Evolutionary conservation across 2,113 vertebrate species (phyloP).

Genomic region (Mionectes macconnelli): DNA sequence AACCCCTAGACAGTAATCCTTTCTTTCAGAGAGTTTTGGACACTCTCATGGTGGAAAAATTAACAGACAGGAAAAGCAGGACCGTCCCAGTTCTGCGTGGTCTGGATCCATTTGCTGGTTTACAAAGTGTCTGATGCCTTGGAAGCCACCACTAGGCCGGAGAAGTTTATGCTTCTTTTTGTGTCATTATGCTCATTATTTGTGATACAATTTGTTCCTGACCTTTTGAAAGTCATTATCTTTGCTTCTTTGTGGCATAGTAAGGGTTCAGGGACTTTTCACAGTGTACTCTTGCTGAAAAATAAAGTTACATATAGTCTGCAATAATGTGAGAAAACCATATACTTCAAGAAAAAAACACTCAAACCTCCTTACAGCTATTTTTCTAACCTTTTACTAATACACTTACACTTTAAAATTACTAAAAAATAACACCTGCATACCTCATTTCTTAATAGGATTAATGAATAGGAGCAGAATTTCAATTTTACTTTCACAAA

Average conservation of each 20-base stretch:
- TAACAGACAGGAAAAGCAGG: slow-evolving; percentile 28
- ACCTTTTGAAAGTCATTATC: neutral
- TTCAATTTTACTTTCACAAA: neutral
- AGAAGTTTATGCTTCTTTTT: neutral
- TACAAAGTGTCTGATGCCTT: neutral
- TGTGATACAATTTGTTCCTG: neutral
- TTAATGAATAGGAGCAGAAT: neutral
- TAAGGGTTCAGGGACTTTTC: neutral
- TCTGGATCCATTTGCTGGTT: slow-evolving; percentile 4
- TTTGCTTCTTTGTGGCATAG: neutral
- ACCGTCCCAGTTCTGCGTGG: neutral
- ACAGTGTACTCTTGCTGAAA: neutral
- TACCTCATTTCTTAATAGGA: neutral
- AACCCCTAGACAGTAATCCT: slow-evolving; percentile 30
- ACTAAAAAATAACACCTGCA: neutral
- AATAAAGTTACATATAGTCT: neutral
- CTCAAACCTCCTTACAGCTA: neutral
- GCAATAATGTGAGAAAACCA: neutral
- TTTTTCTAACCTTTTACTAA: neutral
- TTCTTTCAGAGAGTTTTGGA: slow-evolving; percentile 45
- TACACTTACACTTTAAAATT: neutral
- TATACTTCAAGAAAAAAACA: neutral
- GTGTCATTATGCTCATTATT: neutral
- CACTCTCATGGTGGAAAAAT: slow-evolving; percentile 14
- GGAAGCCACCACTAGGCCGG: neutral